Percentiles rank a stretch among this genome's conserved stretches.
phyloP scores from a whole-genome alignment of 2,797 vertebrate species.

The Oophaga sylvatica region DNA sequence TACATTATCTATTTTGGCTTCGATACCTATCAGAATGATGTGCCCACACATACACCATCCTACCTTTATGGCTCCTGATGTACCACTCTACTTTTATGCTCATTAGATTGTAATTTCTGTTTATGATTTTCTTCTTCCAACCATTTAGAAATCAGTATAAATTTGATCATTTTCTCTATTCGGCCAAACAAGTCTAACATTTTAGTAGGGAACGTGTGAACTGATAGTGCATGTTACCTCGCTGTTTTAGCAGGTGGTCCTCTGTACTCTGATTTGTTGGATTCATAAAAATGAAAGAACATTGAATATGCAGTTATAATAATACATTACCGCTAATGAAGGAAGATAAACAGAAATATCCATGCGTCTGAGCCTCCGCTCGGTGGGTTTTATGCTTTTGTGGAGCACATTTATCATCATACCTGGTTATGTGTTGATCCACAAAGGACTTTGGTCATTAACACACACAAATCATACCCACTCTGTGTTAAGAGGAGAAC shows the following conservation, averaged over 20 bases:
- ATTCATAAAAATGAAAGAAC: slow-evolving; percentile 1
- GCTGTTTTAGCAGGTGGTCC: not conserved
- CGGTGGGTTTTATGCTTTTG: not conserved
- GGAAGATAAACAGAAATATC: not conserved
- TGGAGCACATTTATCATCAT: slow-evolving; percentile 9
- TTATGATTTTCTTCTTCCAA: not conserved
- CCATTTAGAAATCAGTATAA: not conserved
- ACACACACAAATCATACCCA: not conserved
- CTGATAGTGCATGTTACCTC: not conserved
- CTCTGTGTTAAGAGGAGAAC: not conserved
- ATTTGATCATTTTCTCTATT: not conserved
- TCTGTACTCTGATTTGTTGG: not conserved
- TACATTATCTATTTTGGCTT: not conserved
- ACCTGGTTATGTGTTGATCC: not conserved
- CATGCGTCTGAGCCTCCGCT: not conserved
- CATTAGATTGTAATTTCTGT: not conserved
- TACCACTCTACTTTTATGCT: not conserved
- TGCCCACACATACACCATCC: not conserved
- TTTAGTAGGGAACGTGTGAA: not conserved
- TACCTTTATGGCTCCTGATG: not conserved
- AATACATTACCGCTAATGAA: not conserved
- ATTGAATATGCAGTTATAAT: slow-evolving; percentile 10
- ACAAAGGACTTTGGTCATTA: not conserved
- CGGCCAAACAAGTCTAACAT: not conserved
- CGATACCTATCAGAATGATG: not conserved